Conservation (phyloP, 2,888 invertebrate species). For the Amphipyra berbera region DNA sequence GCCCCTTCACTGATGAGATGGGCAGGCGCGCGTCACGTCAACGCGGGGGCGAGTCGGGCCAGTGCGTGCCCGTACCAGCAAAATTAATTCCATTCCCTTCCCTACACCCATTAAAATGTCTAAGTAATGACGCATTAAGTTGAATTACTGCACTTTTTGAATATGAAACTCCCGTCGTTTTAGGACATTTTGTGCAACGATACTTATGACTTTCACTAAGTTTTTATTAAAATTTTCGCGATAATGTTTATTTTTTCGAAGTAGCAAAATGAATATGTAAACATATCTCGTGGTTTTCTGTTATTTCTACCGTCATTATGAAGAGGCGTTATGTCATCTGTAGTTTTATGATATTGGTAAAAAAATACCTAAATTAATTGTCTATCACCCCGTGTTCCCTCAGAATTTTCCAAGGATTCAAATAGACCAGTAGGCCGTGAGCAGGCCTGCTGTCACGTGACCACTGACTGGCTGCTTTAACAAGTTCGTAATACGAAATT, state of each 20-base stretch:
- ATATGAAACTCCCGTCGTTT: slow-evolving; percentile 33
- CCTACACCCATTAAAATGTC: slow-evolving; percentile 72
- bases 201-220: slow-evolving; percentile 3
- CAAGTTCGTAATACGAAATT: too few relatives aligned
- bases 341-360: too few relatives aligned
- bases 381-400: too few relatives aligned
- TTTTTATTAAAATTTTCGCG: not conserved
- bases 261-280: too few relatives aligned
- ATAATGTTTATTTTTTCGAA: not conserved
- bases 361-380: too few relatives aligned
- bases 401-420: too few relatives aligned
- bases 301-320: too few relatives aligned
- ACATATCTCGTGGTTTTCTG: too few relatives aligned
- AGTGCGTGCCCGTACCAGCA: slow-evolving; percentile 67
- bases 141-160: slow-evolving; percentile 54
- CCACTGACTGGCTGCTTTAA: too few relatives aligned
- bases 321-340: too few relatives aligned
- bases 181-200: slow-evolving; percentile 33
- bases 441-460: too few relatives aligned
- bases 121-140: slow-evolving; percentile 68
- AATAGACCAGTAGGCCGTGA: too few relatives aligned
- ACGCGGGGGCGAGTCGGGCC: slow-evolving; percentile 57
- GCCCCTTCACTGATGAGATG: slow-evolving; percentile 64
- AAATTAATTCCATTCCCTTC: slow-evolving; percentile 74
- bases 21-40: slow-evolving; percentile 62